phyloP scores from a whole-genome alignment of 2,888 invertebrate species.

The Megastigmus dorsalis region DNA sequence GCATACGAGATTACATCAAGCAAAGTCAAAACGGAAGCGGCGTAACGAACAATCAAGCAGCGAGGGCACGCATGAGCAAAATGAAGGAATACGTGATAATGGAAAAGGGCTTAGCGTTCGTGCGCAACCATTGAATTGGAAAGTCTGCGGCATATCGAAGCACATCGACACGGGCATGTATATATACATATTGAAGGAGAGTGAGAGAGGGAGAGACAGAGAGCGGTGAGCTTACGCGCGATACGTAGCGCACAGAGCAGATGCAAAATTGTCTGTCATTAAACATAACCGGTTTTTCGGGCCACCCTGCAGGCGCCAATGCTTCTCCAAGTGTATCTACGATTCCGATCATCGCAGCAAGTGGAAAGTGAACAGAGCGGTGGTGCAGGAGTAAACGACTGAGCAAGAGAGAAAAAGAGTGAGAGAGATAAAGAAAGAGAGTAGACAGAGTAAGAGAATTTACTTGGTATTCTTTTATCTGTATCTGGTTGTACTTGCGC shows the following conservation, averaged over 20 bases:
- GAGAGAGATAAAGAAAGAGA: no score
- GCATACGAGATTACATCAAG: no score
- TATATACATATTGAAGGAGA: background rate
- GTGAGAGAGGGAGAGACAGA: background rate
- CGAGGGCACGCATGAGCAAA: background rate
- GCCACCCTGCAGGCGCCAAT: constrained; percentile 59
- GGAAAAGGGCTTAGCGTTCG: constrained; percentile 31
- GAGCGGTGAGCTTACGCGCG: background rate
- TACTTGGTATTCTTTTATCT: background rate
- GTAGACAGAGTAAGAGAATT: background rate
- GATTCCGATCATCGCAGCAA: constrained; percentile 22
- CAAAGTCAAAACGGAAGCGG: no score
- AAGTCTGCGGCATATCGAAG: constrained; percentile 8
- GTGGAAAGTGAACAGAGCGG: constrained; percentile 18
- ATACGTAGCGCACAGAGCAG: constrained; percentile 3
- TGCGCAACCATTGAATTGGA: no score
- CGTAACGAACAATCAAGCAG: no score
- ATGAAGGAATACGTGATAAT: constrained; percentile 19
- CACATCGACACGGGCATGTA: background rate
- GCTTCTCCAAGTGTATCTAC: constrained; percentile 37
- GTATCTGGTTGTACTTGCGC: background rate
- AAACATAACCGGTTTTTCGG: constrained; percentile 63
- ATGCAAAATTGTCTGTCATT: constrained; percentile 61
- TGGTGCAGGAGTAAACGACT: no score
- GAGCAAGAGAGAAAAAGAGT: no score